Conservation (phyloP, 2,888 invertebrate genomes). For the Litoditis marina region DNA sequence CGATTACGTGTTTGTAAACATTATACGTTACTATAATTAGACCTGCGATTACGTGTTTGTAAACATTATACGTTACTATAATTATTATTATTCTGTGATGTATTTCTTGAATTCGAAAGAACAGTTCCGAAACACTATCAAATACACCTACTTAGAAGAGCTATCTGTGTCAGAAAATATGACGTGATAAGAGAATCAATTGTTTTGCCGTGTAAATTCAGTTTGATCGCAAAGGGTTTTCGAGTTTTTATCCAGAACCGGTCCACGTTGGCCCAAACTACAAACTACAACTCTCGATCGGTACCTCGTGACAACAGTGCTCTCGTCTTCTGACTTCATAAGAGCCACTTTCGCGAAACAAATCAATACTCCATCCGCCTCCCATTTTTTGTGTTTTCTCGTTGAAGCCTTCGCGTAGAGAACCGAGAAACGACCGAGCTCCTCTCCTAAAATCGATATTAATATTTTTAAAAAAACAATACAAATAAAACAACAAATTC, state of each 20-base stretch:
- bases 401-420: conserved; percentile 44
- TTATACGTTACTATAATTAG: background rate
- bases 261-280: background rate
- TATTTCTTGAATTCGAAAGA: no score
- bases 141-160: no score
- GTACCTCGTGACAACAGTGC: conserved; percentile 28
- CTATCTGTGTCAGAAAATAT: no score
- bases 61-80: background rate
- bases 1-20: no score
- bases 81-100: no score
- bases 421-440: conserved; percentile 36
- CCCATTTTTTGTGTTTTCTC: conserved; percentile 51
- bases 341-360: conserved; percentile 23
- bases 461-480: background rate
- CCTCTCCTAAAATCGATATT: conserved; percentile 7
- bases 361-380: conserved; percentile 41
- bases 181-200: background rate
- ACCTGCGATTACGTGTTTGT: no score
- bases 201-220: background rate
- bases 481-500: no score
- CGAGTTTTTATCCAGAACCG: background rate
- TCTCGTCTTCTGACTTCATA: conserved; percentile 31
- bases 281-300: no score
- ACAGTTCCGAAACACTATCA: no score
- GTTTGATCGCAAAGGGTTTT: no score